Base-by-base conservation (phyloP, 1,140 invertebrate species). In the Adoxophyes honmai region DNA sequence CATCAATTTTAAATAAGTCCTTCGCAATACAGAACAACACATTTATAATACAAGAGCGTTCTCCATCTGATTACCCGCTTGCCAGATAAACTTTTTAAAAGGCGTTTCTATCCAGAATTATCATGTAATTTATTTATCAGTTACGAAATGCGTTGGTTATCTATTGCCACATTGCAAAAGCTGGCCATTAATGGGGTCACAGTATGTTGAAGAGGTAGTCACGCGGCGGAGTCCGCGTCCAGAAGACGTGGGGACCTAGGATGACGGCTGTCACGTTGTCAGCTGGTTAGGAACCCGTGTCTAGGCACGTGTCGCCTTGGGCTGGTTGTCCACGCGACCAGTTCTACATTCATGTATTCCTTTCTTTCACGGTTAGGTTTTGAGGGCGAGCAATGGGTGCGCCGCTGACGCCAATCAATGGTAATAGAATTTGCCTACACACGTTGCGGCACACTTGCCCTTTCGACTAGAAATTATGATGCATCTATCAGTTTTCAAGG, bases 341-440 rank as follows among this genome's bases (percentile, higher is more conserved):
- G n/a, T n/a, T n/a, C 52, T 48, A 39, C 28, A 81, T 79, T 77
- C 69, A 82, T 80, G 54, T 78, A 80, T 82, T 77, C 79, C 62
- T 34, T 21, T 28, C 21, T 28, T 28, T 28, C 21, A 6, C 59
- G 34, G 36, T 38, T 76, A 57, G 66, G 68, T 77, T 78, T 75
- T 68, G 66, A 78, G 73, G 71, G 48, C 75, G 66, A 68, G 60
- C 61, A 66, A 58, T 59, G 52, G 16, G 60, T 63, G 36, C 21
- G 21, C 21, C 6, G 52, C 53, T 73, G 62, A 73, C 60, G 66
- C 51, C 52, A 57, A 44, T 57, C 55, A 39, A 69, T 64, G 69
- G 55, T 62, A 62, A 68, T 64, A 14, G 55, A 37, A 68, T 70
- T 48, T n/a, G n/a, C n/a, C n/a, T n/a, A n/a, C n/a, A n/a, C n/a